Conservation (phyloP, 2,797 vertebrate genomes). For the Gymnothorax reevesii region DNA sequence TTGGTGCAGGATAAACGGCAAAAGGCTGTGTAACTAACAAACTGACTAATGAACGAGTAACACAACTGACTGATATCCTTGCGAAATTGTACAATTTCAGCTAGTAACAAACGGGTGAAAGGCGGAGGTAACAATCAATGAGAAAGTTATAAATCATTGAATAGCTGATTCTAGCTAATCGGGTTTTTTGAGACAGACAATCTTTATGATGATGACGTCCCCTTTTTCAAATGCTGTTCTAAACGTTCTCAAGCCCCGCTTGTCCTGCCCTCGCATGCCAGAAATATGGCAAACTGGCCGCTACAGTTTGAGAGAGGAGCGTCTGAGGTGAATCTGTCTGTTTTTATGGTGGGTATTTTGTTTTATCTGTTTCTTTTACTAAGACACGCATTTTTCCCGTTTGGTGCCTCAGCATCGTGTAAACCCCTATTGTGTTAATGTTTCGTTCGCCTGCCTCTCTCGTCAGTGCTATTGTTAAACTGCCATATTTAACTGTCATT, state of each 20-base stretch:
- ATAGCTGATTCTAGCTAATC: background rate
- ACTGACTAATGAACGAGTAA: too few relatives aligned
- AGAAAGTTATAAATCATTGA: too few relatives aligned
- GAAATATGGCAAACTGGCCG: background rate
- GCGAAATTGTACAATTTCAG: too few relatives aligned
- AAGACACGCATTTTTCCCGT: background rate
- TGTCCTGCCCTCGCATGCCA: background rate
- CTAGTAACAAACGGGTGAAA: too few relatives aligned
- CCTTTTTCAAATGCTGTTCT: background rate
- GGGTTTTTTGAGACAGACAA: background rate
- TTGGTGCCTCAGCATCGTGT: background rate
- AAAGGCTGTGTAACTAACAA: too few relatives aligned
- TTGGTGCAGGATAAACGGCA: too few relatives aligned
- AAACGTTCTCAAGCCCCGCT: background rate
- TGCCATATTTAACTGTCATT: constrained; percentile 23
- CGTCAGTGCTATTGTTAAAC: constrained; percentile 46
- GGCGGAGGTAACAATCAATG: too few relatives aligned
- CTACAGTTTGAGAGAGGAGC: background rate
- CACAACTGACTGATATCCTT: too few relatives aligned
- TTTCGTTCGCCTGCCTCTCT: background rate
- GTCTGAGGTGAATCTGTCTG: background rate
- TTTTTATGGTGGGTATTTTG: background rate
- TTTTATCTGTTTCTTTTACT: background rate
- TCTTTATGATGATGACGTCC: background rate
- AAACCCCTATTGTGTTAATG: background rate